Evolutionary conservation across 2,888 invertebrate genomes (phyloP).

Genomic region (Belgica antarctica): DNA sequence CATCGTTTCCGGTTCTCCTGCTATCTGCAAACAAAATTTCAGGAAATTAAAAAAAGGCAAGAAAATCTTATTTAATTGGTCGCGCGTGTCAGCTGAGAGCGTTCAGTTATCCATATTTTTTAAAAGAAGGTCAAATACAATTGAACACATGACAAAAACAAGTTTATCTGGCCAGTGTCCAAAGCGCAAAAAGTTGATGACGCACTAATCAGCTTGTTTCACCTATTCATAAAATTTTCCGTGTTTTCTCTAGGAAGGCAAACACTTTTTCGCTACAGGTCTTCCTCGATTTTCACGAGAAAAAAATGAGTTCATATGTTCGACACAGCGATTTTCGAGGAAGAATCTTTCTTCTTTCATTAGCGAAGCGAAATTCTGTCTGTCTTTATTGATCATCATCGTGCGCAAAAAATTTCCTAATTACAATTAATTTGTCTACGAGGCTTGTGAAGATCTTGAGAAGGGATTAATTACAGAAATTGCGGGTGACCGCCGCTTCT

Average conservation of each 20-base stretch:
- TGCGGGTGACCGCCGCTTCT: background rate
- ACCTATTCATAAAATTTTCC: constrained; percentile 36
- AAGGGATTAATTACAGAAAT: background rate
- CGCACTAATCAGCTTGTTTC: constrained; percentile 38
- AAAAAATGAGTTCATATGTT: constrained; percentile 3
- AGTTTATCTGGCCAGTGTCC: constrained; percentile 21
- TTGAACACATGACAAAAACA: constrained; percentile 33
- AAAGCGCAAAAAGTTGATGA: constrained; percentile 37
- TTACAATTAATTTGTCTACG: background rate
- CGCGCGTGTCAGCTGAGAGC: no score
- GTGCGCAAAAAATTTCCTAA: background rate
- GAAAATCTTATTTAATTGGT: background rate
- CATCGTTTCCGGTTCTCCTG: constrained; percentile 44
- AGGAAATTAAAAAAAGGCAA: background rate
- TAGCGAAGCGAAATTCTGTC: background rate
- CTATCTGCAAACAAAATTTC: background rate
- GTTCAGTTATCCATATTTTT: background rate
- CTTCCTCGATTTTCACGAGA: constrained; percentile 32
- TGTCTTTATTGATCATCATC: constrained; percentile 5
- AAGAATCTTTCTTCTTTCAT: constrained; percentile 4
- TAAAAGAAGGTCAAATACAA: background rate
- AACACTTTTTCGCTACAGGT: constrained; percentile 42
- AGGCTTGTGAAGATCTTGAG: background rate
- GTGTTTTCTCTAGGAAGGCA: constrained; percentile 18
- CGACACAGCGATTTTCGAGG: background rate